Evolutionary conservation across 2,113 vertebrate species (phyloP).

Genomic region (Eulemur macaco): DNA sequence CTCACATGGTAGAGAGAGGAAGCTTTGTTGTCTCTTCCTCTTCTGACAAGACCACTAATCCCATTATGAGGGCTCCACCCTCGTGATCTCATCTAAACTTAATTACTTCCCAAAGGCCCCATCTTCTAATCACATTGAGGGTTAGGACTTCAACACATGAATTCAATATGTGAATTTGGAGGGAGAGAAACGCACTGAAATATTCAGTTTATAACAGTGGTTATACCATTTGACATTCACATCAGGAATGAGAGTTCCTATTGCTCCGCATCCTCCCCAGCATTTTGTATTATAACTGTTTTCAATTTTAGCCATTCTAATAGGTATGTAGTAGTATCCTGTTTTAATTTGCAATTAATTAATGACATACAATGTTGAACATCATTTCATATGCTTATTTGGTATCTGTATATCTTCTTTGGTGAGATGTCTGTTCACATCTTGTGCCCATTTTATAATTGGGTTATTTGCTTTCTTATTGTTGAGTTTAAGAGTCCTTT

Average conservation of each 20-base stretch:
- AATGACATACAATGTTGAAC: background rate
- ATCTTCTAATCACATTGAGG: background rate
- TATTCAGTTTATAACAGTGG: background rate
- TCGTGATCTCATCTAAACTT: background rate
- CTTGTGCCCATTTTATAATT: background rate
- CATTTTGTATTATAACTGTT: background rate
- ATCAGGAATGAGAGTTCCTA: background rate
- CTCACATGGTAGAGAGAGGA: background rate
- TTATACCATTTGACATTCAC: background rate
- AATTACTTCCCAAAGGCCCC: background rate
- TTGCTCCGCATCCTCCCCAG: background rate
- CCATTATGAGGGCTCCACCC: background rate
- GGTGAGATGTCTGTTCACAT: background rate
- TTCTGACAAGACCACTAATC: background rate
- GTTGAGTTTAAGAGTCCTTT: conserved; percentile 24
- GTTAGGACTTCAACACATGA: background rate
- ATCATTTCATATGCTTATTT: background rate
- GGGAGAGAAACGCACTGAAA: background rate
- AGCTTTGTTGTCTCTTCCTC: background rate
- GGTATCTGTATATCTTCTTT: background rate
- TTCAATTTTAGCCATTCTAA: background rate
- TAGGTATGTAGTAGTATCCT: background rate
- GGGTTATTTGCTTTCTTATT: conserved; percentile 8
- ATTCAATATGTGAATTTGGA: background rate
- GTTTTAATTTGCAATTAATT: background rate